Evolutionary conservation across 53 echinoderm and acorn worm species (phyloP).

Genomic region (Holothuria scabra): DNA sequence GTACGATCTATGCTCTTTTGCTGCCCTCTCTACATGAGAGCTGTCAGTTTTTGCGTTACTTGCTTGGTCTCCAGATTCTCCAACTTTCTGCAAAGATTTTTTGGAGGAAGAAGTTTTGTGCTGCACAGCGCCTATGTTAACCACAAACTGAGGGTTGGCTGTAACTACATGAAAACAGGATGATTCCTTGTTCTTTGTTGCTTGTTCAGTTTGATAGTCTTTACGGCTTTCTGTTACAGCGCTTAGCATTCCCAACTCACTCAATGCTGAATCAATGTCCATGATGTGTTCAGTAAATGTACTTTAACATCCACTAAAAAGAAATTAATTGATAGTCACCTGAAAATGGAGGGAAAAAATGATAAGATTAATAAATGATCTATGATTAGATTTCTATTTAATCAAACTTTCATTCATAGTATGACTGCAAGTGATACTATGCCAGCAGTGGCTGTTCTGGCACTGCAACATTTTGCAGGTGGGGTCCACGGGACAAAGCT

Average conservation of each 20-base stretch:
- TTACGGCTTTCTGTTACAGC: constrained; percentile 88
- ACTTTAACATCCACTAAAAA: too few relatives aligned
- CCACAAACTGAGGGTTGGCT: constrained; percentile 79
- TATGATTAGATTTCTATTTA: too few relatives aligned
- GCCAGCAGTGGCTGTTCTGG: too few relatives aligned
- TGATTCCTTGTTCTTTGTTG: constrained; percentile 22
- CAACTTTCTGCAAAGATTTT: neutral
- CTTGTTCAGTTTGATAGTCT: constrained; percentile 55
- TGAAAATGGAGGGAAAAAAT: too few relatives aligned
- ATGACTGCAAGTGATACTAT: too few relatives aligned
- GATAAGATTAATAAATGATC: too few relatives aligned
- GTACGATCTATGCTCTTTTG: neutral
- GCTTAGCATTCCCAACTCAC: constrained; percentile 97
- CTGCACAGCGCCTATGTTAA: constrained; percentile 72
- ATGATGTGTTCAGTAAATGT: constrained; percentile 13
- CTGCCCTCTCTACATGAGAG: neutral
- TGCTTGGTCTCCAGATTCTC: neutral
- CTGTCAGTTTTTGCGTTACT: neutral
- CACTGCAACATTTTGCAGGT: too few relatives aligned
- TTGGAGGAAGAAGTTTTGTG: neutral
- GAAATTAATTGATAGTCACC: too few relatives aligned
- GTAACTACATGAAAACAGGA: constrained; percentile 75
- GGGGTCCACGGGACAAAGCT: too few relatives aligned
- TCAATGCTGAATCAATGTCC: constrained; percentile 87
- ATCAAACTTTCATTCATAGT: too few relatives aligned